Conservation (phyloP, 2,113 vertebrate species). For the Pelobates fuscus region DNA sequence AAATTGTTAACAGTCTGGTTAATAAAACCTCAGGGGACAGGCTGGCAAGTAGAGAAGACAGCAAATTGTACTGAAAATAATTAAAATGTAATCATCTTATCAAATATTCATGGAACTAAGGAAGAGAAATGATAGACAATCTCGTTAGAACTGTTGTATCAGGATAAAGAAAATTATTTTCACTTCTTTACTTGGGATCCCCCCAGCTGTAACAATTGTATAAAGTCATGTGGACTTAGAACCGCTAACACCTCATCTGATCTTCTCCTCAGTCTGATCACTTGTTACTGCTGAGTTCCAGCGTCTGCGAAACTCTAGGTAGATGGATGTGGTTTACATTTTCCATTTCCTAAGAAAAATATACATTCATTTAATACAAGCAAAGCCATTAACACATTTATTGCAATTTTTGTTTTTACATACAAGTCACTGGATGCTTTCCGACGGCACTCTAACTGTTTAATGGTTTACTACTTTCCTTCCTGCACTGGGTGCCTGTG, state of each 20-base stretch:
- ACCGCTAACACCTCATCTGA: not conserved
- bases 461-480: too few species aligned
- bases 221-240: not conserved
- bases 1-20: conserved; percentile 26
- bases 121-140: not conserved
- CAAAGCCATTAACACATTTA: too few species aligned
- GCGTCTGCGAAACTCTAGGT: conserved; percentile 23
- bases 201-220: not conserved
- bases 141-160: not conserved
- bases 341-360: conserved; percentile 22
- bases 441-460: too few species aligned
- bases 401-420: too few species aligned
- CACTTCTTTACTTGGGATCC: not conserved
- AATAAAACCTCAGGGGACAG: conserved; percentile 13
- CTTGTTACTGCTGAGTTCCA: not conserved
- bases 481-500: too few species aligned
- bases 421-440: too few species aligned
- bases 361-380: not conserved
- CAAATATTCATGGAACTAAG: conserved; percentile 38
- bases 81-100: conserved; percentile 34
- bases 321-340: conserved; percentile 34
- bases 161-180: not conserved
- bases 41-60: conserved; percentile 3
- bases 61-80: conserved; percentile 23
- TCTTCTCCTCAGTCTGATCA: not conserved